Percentiles rank a stretch among this genome's conserved stretches.
Evolutionary conservation across 2,888 invertebrate genomes (phyloP).

Genomic region (Helleia helle): DNA sequence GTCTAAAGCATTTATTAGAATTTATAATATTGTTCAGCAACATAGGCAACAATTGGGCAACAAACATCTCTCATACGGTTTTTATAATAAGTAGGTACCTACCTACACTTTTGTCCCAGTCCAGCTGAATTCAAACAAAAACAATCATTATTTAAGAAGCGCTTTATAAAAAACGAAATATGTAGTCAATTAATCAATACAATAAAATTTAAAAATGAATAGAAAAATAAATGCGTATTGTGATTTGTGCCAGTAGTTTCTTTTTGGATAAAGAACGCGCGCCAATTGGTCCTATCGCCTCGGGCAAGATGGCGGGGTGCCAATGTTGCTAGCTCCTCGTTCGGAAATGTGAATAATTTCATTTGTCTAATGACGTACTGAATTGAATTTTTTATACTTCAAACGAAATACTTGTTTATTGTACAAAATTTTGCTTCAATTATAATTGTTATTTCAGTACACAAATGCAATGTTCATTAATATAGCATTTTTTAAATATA

Average conservation of each 20-base stretch:
- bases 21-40: no score
- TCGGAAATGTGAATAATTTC: conserved; percentile 59
- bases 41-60: no score
- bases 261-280: conserved; percentile 55
- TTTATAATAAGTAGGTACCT: no score
- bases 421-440: no score
- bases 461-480: no score
- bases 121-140: no score
- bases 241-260: conserved; percentile 38
- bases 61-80: no score
- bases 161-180: conserved; percentile 22
- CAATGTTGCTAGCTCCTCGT: conserved; percentile 50
- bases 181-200: conserved; percentile 43
- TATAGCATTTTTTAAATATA: no score
- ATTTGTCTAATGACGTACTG: conserved; percentile 48
- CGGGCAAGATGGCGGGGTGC: conserved; percentile 64
- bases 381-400: conserved; percentile 1
- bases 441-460: no score
- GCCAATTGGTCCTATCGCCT: conserved; percentile 58
- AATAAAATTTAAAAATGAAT: conserved; percentile 40
- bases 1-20: no score
- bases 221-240: conserved; percentile 38
- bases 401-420: not conserved
- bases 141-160: no score
- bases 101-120: no score